Conservation (phyloP, 1,140 invertebrate genomes). For the Lordiphosa mommai region DNA sequence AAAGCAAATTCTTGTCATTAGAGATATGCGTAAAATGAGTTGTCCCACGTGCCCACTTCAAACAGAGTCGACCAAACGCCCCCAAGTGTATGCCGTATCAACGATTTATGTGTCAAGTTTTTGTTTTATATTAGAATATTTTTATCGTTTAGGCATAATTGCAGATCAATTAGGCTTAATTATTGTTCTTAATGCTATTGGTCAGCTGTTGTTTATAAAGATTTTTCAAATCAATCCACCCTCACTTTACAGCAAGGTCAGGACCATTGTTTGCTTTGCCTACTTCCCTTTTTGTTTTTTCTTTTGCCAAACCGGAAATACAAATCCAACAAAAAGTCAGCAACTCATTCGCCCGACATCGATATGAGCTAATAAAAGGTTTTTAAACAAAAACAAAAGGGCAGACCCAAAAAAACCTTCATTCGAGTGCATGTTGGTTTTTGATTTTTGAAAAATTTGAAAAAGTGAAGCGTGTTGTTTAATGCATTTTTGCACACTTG, state of each 20-base stretch:
- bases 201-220: slow-evolving; percentile 24
- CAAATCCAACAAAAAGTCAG: slow-evolving; percentile 22
- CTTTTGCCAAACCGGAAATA: slow-evolving; percentile 46
- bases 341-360: slow-evolving; percentile 47
- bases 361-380: slow-evolving; percentile 72
- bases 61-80: slow-evolving; percentile 23
- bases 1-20: not conserved
- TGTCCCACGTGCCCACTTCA: slow-evolving; percentile 21
- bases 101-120: slow-evolving; percentile 37
- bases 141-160: slow-evolving; percentile 23
- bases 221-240: slow-evolving; percentile 15
- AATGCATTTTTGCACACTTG: slow-evolving; percentile 76
- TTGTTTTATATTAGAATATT: not conserved
- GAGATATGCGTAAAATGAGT: slow-evolving; percentile 28
- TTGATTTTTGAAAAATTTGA: slow-evolving; percentile 42
- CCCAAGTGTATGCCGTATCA: slow-evolving; percentile 10
- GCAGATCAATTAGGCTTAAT: slow-evolving; percentile 53
- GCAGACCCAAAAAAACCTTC: slow-evolving; percentile 18
- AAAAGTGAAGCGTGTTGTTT: slow-evolving; percentile 68
- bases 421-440: slow-evolving; percentile 46
- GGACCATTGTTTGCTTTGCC: not conserved
- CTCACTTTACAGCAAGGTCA: slow-evolving; percentile 15
- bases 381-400: slow-evolving; percentile 67
- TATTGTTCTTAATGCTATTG: slow-evolving; percentile 29
- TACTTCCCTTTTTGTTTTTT: slow-evolving; percentile 16